phyloP scores from a whole-genome alignment of 2,113 vertebrate genomes.

The Stomatorhinus ivindoensis region DNA sequence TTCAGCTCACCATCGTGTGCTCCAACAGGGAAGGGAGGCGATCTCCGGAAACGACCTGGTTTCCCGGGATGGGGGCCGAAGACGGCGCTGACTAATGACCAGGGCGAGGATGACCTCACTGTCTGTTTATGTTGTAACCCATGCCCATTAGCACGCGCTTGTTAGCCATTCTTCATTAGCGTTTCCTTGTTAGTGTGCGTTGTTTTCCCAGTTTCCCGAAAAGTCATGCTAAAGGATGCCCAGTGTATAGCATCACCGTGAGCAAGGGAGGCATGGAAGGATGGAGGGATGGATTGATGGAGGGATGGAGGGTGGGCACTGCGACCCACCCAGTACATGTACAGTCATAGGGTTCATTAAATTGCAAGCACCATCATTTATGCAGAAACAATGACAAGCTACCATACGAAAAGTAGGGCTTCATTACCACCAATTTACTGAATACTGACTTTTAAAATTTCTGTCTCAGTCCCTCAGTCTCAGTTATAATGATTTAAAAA shows the following conservation, averaged over 20 bases:
- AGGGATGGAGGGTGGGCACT: not conserved
- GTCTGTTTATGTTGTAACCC: constrained; percentile 13
- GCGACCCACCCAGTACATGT: not conserved
- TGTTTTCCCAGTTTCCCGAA: not conserved
- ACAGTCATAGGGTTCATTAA: not conserved
- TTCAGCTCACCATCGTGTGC: not conserved
- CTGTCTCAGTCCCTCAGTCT: not conserved
- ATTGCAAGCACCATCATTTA: not conserved
- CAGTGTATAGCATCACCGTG: not conserved
- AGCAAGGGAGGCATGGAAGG: not conserved
- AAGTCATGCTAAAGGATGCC: not conserved
- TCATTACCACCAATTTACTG: not conserved
- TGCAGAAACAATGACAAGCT: not conserved
- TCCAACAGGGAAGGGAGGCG: not conserved
- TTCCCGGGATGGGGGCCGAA: not conserved
- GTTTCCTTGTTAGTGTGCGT: not conserved
- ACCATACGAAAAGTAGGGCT: not conserved
- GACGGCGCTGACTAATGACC: constrained; percentile 1
- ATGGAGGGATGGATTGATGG: not conserved
- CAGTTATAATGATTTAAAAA: not conserved
- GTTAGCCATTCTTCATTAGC: not conserved
- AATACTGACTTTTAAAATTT: not conserved
- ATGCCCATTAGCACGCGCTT: not conserved
- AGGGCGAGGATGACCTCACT: constrained; percentile 15
- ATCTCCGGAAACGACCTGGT: not conserved